Percentiles rank a stretch among this genome's conserved stretches.
Conservation (phyloP, 2,888 invertebrate species). For the Boloria selene region DNA sequence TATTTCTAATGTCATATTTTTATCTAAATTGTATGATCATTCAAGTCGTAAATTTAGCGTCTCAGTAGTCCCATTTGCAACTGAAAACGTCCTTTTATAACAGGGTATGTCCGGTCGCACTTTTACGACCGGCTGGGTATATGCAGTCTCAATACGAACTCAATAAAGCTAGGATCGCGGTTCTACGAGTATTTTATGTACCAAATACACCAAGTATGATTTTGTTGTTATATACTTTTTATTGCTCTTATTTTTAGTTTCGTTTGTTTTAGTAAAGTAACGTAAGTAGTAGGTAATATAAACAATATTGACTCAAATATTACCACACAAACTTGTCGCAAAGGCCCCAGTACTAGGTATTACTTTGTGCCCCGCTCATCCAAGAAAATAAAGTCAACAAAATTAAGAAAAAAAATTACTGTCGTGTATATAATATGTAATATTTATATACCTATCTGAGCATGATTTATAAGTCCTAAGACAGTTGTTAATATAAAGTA, state of each 20-base stretch:
- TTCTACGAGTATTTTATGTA: slow-evolving; percentile 22
- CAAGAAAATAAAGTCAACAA: no score
- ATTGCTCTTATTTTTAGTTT: no score
- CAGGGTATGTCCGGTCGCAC: slow-evolving; percentile 70
- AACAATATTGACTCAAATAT: no score
- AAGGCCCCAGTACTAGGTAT: no score
- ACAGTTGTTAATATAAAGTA: no score
- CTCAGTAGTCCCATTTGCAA: slow-evolving; percentile 73
- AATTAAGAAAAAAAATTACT: no score
- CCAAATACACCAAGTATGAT: slow-evolving; percentile 20
- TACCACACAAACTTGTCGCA: no score
- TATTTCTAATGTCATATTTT: slow-evolving; percentile 6
- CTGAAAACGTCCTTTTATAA: slow-evolving; percentile 75
- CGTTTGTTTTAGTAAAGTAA: no score
- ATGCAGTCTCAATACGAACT: slow-evolving; percentile 41
- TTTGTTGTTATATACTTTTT: background rate
- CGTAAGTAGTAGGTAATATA: no score
- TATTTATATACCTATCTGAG: no score
- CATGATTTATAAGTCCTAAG: no score
- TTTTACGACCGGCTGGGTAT: slow-evolving; percentile 61
- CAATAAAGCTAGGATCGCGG: slow-evolving; percentile 25
- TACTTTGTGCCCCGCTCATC: no score
- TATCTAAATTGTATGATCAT: slow-evolving; percentile 67
- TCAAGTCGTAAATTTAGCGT: slow-evolving; percentile 62
- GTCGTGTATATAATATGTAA: background rate